phyloP scores from a whole-genome alignment of 2,797 vertebrate genomes.

The Chrosomus eos region DNA sequence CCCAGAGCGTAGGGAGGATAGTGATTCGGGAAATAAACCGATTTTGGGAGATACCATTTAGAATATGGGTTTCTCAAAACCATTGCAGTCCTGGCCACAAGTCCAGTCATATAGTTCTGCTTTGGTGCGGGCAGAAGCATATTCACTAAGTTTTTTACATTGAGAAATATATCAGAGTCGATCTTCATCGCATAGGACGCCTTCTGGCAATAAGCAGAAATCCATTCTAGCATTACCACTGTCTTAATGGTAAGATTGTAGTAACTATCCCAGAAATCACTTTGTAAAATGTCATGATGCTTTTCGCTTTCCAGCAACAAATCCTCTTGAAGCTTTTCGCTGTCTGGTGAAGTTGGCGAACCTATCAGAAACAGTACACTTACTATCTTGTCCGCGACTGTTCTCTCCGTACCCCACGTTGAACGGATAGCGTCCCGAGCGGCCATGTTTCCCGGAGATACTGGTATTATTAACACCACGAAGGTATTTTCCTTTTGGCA shows the following conservation, averaged over 20 bases:
- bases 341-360: not conserved
- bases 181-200: slow-evolving; percentile 71
- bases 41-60: slow-evolving; percentile 66
- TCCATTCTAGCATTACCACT: slow-evolving; percentile 71
- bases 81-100: slow-evolving; percentile 37
- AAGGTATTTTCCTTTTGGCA: slow-evolving; percentile 60
- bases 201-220: slow-evolving; percentile 60
- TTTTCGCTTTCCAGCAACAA: slow-evolving; percentile 57
- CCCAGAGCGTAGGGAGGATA: slow-evolving; percentile 72
- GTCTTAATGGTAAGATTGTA: slow-evolving; percentile 74
- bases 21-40: slow-evolving; percentile 55
- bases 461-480: slow-evolving; percentile 68
- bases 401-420: slow-evolving; percentile 75
- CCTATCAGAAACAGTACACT: slow-evolving; percentile 71
- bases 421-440: slow-evolving; percentile 55
- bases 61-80: slow-evolving; percentile 49
- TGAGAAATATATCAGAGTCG: slow-evolving; percentile 75
- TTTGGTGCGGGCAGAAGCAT: slow-evolving; percentile 42
- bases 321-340: slow-evolving; percentile 40
- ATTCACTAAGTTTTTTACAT: slow-evolving; percentile 55
- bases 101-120: slow-evolving; percentile 61
- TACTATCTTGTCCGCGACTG: slow-evolving; percentile 57
- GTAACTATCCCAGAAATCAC: slow-evolving; percentile 73
- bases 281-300: slow-evolving; percentile 68
- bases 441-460: slow-evolving; percentile 14